Evolutionary conservation across 2,888 invertebrate species (phyloP), one percentile per base, ranked within the genome.

Genomic region (Amiota mariae): DNA sequence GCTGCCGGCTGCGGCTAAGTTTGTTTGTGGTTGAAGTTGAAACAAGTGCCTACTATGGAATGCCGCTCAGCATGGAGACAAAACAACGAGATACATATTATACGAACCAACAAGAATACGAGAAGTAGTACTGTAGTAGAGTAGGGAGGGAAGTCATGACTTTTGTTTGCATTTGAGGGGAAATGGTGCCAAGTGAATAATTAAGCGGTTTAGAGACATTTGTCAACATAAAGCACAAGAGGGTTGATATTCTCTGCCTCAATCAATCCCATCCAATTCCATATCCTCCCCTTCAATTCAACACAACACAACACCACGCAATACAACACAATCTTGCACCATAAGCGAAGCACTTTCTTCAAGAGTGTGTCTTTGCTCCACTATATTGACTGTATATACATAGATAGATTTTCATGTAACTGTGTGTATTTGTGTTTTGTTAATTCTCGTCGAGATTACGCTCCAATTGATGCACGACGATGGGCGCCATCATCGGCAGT

Each of bases 201-300:
- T 83, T 85, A 83, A 85, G 83, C 85, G 83, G 85, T 83, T 83
- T 83, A 84, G 79, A 85, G 85, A 85, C 82, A 83, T 83, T 83
- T 85, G 85, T 85, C 82, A 48, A 47, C 64, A 54, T 15, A 54
- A 54, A 54, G 8, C 13, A 54, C 12, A 18, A 57, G 57, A 4
- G 36, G 36, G 36, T 36, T n/a, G 57, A 18, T 18, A 11, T 18
- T 18, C 57, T 36, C 36, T 36, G 36, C 36, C 36, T 36, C 36
- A 36, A 36, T 36, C 36, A 36, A 36, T 36, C 36, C 36, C 36
- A 36, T 6, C 36, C 36, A 6, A 36, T 36, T 36, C 8, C 36
- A 2, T 36, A 4, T 6, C 36, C 36, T 36, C 36, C 36, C 36
- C 36, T 36, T 36, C 36, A 36, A 36, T 36, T 36, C 36, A 36